These are phyloP conservation scores for Kudoa iwatai DNA, from an alignment of 30 jellyfish, hydroid and myxozoan genomes.

Conservation along the genomic window DNA sequence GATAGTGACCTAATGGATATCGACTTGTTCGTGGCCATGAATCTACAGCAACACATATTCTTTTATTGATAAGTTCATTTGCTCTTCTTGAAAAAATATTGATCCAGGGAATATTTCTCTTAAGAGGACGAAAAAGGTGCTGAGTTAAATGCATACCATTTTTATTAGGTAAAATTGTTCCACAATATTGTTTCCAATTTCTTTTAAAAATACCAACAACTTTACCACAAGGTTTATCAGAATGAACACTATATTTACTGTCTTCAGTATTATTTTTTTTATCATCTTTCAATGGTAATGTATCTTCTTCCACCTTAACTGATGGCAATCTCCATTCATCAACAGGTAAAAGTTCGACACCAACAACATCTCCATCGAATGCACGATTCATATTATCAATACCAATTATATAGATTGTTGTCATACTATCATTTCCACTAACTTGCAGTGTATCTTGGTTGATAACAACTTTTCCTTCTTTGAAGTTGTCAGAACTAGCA, in stretches of 20 bases:
- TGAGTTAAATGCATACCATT: slow-evolving; percentile 17
- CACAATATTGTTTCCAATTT: slow-evolving; percentile 86
- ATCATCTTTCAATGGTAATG: slow-evolving; percentile 24
- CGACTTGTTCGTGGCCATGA: slow-evolving; percentile 72
- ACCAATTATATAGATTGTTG: no score
- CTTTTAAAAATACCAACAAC: slow-evolving; percentile 63
- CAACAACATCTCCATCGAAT: slow-evolving; percentile 47
- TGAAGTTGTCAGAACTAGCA: no score
- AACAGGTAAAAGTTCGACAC: slow-evolving; percentile 36
- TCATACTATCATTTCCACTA: no score
- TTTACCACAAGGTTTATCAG: slow-evolving; percentile 1
- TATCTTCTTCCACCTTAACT: slow-evolving; percentile 22
- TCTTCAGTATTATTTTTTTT: neutral
- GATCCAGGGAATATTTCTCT: slow-evolving; percentile 28
- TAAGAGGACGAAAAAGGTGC: slow-evolving; percentile 47
- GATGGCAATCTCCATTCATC: slow-evolving; percentile 45
- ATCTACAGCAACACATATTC: slow-evolving; percentile 50
- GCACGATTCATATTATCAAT: slow-evolving; percentile 26
- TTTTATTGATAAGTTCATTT: slow-evolving; percentile 14
- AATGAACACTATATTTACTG: slow-evolving; percentile 1
- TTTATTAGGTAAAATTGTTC: slow-evolving; percentile 30
- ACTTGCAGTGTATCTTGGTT: no score
- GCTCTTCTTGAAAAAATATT: slow-evolving; percentile 51
- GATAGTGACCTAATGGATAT: slow-evolving; percentile 86
- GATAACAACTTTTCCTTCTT: no score